Base-by-base conservation (phyloP, 2,113 vertebrate genomes). In the Lophura nycthemera region DNA sequence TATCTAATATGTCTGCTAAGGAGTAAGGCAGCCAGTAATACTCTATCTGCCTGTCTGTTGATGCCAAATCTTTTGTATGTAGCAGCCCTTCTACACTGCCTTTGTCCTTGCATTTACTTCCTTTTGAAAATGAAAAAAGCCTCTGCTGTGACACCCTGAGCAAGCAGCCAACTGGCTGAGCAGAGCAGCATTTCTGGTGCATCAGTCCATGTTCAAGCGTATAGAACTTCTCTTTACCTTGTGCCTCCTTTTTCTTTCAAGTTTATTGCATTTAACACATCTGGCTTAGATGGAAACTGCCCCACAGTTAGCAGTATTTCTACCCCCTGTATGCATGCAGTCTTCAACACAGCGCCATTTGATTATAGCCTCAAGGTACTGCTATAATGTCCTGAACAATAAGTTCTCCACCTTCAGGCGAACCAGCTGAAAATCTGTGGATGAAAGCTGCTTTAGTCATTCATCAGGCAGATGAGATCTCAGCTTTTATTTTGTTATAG, bases 381-480 rank as follows among this genome's bases (percentile, higher is more conserved):
- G 0, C 69, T 86, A 73, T 8, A 61, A 3, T 11, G 18, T 84
- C 81, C 86, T 40, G 50, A 92, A 94, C 90, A 92, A 2, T 90
- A 42, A 80, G 16, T 84, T 78, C 70, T 93, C 86, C 84, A 80
- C 89, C 93, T 95, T 72, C 88, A 86, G 92, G 93, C 96, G 92
- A 95, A 78, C 66, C 69, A 50, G 76, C 76, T 93, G 86, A 89
- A 95, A 88, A 95, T 91, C 57, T 24, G 10, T 54, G 86, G 91
- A 93, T 94, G 92, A 94, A 90, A 95, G 88, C 94, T 86, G 90
- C 80, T 94, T 57, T 72, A 94, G 83, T 88, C 65, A 45, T 96
- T 94, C 94, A 97, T 96, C 93, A 95, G 86, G 80, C 95, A 93
- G 90, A 95, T 93, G 95, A 95, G 88, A 92, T 73, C 70, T 90